Conservation (phyloP, 2,888 invertebrate genomes). For the Hydropsyche betteni region DNA sequence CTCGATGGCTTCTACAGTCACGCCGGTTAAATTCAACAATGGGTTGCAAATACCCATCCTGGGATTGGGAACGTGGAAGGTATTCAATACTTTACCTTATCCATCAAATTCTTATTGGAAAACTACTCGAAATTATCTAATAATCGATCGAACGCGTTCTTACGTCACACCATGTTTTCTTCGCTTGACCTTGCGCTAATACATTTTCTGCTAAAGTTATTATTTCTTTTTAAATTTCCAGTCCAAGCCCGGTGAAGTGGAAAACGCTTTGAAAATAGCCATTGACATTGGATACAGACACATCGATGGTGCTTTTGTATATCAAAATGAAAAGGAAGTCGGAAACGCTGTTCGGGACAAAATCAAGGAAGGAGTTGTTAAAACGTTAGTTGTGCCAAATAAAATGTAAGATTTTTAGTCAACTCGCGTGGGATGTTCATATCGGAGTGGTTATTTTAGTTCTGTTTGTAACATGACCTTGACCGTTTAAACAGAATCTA, state of each 20-base stretch:
- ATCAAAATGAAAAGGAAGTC: slow-evolving; percentile 80
- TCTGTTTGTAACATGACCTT: too few species aligned
- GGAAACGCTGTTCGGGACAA: slow-evolving; percentile 74
- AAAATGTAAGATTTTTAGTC: too few species aligned
- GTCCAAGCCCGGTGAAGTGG: slow-evolving; percentile 77
- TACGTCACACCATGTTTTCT: too few species aligned
- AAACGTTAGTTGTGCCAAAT: slow-evolving; percentile 61
- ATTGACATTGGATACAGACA: slow-evolving; percentile 82
- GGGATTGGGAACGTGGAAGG: slow-evolving; percentile 68
- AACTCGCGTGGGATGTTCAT: too few species aligned
- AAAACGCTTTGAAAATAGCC: slow-evolving; percentile 76
- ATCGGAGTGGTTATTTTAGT: too few species aligned
- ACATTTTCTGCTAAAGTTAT: too few species aligned
- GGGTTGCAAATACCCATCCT: slow-evolving; percentile 62
- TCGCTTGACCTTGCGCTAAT: too few species aligned
- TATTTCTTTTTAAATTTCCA: slow-evolving; percentile 53
- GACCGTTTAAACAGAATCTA: too few species aligned
- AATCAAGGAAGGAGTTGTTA: slow-evolving; percentile 73
- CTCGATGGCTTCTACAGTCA: slow-evolving; percentile 49
- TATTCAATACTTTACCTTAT: slow-evolving; percentile 50
- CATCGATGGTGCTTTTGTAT: slow-evolving; percentile 79
- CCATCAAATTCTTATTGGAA: too few species aligned
- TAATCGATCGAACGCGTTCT: too few species aligned
- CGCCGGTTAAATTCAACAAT: slow-evolving; percentile 59
- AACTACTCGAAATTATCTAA: too few species aligned